Conservation (phyloP, 2,797 vertebrate genomes). For the Pyrocephalus nanus region DNA sequence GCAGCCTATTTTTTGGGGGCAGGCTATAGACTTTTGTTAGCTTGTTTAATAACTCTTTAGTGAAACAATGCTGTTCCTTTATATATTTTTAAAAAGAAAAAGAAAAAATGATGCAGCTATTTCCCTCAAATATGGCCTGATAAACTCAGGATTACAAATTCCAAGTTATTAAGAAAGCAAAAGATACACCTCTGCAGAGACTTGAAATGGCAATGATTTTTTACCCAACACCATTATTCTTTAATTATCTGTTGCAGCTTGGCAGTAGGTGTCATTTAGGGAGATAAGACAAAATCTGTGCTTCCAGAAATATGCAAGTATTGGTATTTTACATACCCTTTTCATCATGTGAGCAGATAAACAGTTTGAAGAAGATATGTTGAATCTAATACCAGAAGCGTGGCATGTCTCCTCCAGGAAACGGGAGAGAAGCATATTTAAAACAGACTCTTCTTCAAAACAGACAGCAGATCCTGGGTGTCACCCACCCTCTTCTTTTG, state of each 20-base stretch:
- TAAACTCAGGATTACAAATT: not conserved
- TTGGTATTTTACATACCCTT: not conserved
- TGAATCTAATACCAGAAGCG: not conserved
- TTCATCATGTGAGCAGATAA: not conserved
- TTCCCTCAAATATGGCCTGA: not conserved
- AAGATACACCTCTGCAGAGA: not conserved
- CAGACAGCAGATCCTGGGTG: not conserved
- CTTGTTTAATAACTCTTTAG: not conserved
- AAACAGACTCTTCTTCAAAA: not conserved
- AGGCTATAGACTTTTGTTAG: not conserved
- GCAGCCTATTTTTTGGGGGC: not conserved
- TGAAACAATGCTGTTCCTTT: not conserved
- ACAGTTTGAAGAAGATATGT: not conserved
- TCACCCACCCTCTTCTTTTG: not conserved
- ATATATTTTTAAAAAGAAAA: not conserved
- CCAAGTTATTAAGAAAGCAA: not conserved
- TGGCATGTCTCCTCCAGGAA: not conserved
- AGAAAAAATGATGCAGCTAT: not conserved
- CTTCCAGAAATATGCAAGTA: not conserved
- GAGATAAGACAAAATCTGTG: not conserved
- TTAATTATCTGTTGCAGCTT: not conserved
- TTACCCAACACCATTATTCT: not conserved
- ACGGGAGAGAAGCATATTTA: not conserved
- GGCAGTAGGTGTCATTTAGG: not conserved
- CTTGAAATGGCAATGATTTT: not conserved